Evolutionary conservation across 2,888 invertebrate genomes (phyloP).

Genomic region (Tipula confusa): DNA sequence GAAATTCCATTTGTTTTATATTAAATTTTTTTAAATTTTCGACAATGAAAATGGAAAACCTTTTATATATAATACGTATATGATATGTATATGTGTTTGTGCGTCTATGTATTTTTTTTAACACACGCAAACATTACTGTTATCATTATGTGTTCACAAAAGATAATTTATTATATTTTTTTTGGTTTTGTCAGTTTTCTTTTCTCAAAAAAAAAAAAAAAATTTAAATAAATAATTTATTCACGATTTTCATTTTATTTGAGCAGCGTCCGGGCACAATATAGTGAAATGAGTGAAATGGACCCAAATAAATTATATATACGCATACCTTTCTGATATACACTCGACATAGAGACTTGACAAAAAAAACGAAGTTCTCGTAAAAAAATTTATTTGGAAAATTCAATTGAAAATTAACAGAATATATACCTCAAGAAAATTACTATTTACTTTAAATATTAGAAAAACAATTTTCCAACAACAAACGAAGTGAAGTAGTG

Average conservation of each 20-base stretch:
- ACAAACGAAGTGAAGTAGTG: background rate
- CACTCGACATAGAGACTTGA: background rate
- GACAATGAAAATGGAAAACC: no score
- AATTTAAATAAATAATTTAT: background rate
- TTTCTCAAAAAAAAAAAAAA: no score
- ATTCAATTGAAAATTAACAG: background rate
- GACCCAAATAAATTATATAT: background rate
- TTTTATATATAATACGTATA: no score
- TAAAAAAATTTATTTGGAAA: background rate
- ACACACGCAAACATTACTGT: no score
- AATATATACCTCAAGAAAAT: background rate
- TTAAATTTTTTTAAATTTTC: no score
- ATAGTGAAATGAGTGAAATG: background rate
- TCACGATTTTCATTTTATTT: background rate
- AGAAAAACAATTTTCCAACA: background rate
- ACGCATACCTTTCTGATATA: background rate
- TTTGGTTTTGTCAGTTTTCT: background rate
- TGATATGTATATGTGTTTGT: no score
- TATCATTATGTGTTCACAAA: background rate
- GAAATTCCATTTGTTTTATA: no score
- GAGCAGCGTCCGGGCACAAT: no score
- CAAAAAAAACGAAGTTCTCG: no score
- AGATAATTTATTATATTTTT: background rate
- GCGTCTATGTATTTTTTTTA: background rate
- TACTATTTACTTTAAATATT: background rate